Evolutionary conservation across 2,797 vertebrate genomes (phyloP).

Genomic region (Glyptemys insculpta): DNA sequence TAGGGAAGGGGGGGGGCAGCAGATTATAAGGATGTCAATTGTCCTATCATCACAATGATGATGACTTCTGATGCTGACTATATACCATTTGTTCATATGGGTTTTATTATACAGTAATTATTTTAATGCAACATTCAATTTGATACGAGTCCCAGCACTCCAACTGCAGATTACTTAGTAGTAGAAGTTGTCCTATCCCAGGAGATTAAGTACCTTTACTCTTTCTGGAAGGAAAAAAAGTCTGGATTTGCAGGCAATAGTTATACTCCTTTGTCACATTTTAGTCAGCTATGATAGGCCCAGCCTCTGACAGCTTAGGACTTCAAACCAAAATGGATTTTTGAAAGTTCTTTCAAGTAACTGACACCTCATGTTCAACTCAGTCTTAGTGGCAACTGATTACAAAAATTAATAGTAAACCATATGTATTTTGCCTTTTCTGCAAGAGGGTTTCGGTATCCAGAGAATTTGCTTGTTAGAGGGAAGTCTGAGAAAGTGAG

Average conservation of each 20-base stretch:
- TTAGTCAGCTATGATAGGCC: background rate
- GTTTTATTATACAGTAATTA: background rate
- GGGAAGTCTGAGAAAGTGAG: background rate
- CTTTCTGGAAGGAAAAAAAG: background rate
- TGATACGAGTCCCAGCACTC: background rate
- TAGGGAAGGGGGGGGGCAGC: background rate
- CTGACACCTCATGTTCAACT: rapidly evolving
- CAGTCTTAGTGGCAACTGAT: rapidly evolving
- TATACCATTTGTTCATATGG: background rate
- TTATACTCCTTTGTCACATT: background rate
- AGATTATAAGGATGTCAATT: background rate
- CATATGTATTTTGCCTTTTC: background rate
- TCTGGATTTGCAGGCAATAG: background rate
- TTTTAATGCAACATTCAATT: background rate
- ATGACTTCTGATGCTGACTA: background rate
- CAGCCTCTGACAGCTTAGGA: rapidly evolving
- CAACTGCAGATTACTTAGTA: background rate
- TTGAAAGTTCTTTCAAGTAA: background rate
- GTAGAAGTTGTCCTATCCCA: background rate
- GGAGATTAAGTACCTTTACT: background rate
- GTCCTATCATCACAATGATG: background rate
- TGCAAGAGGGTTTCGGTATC: background rate
- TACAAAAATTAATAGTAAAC: background rate
- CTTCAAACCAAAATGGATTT: background rate
- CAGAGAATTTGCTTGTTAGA: background rate